Evolutionary conservation across 2,797 vertebrate species (phyloP).

Genomic region (Rhinella marina): DNA sequence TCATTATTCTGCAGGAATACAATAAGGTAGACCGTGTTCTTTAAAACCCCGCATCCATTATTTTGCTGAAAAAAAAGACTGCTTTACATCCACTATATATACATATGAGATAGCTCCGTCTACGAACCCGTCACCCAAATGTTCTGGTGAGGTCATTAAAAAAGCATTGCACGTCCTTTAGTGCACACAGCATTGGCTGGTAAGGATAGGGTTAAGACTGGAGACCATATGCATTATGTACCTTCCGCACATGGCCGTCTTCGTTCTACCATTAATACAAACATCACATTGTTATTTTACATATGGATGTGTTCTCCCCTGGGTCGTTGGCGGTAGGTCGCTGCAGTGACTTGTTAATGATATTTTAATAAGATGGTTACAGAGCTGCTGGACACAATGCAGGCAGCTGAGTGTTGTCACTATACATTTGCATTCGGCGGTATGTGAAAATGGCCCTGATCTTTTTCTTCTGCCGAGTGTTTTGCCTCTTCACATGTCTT

Average conservation of each 20-base stretch:
- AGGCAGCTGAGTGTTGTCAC: constrained; percentile 42
- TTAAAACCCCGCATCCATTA: constrained; percentile 62
- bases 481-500: constrained; percentile 17
- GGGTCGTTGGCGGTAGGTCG: not conserved
- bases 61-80: constrained; percentile 68
- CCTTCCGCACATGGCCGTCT: not conserved
- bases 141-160: constrained; percentile 63
- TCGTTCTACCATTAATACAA: not conserved
- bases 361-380: constrained; percentile 51
- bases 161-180: constrained; percentile 61
- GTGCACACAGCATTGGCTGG: constrained; percentile 33
- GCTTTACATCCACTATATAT: constrained; percentile 62
- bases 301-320: constrained; percentile 21
- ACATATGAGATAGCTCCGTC: constrained; percentile 59
- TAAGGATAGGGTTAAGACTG: constrained; percentile 46
- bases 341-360: constrained; percentile 56
- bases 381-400: constrained; percentile 7
- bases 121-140: constrained; percentile 64
- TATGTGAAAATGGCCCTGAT: constrained; percentile 33
- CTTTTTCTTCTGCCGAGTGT: constrained; percentile 5
- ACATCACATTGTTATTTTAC: constrained; percentile 7
- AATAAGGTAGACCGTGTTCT: not conserved
- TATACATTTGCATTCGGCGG: not conserved
- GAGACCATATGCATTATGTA: not conserved
- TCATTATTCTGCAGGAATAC: not conserved